Conservation (phyloP, 2,888 invertebrate species). For the Teleiodes luculella region DNA sequence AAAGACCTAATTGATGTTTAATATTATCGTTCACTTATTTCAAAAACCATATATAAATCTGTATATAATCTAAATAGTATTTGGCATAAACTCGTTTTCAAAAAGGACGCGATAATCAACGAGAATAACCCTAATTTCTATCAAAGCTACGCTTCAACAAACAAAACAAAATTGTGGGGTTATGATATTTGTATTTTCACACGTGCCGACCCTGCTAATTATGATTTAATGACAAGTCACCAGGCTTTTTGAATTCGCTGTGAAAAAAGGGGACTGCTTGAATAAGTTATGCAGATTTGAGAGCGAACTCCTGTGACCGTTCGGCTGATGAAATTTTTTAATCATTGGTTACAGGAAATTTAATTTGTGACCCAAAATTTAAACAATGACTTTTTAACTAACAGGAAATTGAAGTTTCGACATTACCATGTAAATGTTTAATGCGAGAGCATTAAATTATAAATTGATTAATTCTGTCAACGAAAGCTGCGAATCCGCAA, state of each 20-base stretch:
- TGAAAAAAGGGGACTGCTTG: neutral
- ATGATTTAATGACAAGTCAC: slow-evolving; percentile 43
- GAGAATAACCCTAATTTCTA: neutral
- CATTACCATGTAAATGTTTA: too few species aligned
- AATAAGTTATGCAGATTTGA: neutral
- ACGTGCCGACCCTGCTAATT: slow-evolving; percentile 41
- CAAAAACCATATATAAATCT: too few species aligned
- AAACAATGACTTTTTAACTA: neutral
- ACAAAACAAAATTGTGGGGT: slow-evolving; percentile 21
- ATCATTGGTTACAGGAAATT: neutral
- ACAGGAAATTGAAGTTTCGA: too few species aligned
- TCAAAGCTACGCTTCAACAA: slow-evolving; percentile 16
- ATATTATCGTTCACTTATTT: too few species aligned
- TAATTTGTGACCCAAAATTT: neutral
- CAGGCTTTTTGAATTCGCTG: neutral
- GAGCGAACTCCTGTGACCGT: neutral
- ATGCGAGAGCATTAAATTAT: too few species aligned
- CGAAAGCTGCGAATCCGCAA: too few species aligned
- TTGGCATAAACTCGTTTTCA: neutral
- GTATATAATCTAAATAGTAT: neutral
- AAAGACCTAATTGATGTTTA: too few species aligned
- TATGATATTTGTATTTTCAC: slow-evolving; percentile 23
- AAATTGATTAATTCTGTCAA: too few species aligned
- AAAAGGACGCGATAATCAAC: neutral
- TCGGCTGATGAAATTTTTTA: neutral